Base-by-base conservation (phyloP, 2,888 invertebrate genomes). In the Strigamia crassipes region DNA sequence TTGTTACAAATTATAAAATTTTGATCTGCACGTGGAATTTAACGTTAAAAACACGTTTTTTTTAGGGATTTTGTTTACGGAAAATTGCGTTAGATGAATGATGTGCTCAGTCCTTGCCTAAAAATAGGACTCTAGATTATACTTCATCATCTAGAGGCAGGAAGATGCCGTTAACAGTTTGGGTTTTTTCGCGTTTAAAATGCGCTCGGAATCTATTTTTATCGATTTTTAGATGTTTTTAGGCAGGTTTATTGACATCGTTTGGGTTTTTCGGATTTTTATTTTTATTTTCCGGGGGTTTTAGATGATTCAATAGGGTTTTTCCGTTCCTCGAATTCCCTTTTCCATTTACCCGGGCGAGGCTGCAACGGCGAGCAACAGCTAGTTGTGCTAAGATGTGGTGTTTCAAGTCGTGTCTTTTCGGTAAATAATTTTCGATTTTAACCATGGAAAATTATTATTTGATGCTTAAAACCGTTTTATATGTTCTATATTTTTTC, bases 331-430 rank as follows among this genome's bases (percentile, higher is more conserved):
- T 61, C 46, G 78, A 10, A 5, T 78, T 34, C 5, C 31, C 27
- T 78, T 34, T 27, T 31, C 31, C 46, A 46, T 46, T 46, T 46
- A 9, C 46, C 46, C 46, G 4, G 4, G 46, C 46, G 12, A 1
- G 15, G 46, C 46, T 46, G 46, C n/a, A 13, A 4, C 21, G 3
- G 27, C 27, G 18, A 31, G 77, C n/a, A 31, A 18, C 77, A 31
- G n/a, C 15, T 77, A 9, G 27, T 6, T 23, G 10, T 41, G 34
- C 34, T 27, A 13, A 41, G 23, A 78, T 78, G 78, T 78, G 78
- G 78, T 78, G 78, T 31, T 31, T 78, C 27, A 78, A 31, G 34
- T 78, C 78, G 18, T 78, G 78, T 31, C n/a, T 78, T 41, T 21
- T 21, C 61, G 61, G 61, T 61, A 61, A 61, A 23, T 61, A 5